phyloP scores from a whole-genome alignment of 92 coral and sea anemone genomes.

The Epizoanthus illoricatus region DNA sequence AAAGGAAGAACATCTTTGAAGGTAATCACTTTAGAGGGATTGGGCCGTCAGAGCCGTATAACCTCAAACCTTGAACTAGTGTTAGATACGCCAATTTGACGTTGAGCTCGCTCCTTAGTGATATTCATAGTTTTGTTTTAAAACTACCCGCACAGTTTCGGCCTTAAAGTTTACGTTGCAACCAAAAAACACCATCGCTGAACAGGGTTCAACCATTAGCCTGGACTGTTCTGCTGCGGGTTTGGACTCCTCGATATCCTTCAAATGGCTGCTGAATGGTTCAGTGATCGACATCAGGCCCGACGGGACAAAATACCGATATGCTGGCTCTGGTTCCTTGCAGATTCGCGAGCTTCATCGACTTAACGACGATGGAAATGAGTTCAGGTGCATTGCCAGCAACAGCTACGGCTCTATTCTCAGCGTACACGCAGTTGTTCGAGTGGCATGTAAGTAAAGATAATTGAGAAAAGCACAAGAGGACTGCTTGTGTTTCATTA shows the following conservation, averaged over 20 bases:
- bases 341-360: conserved; percentile 26
- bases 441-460: conserved; percentile 67
- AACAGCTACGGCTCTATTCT: conserved; percentile 56
- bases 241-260: conserved; percentile 18
- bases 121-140: too few relatives aligned
- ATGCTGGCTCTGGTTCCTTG: conserved; percentile 2
- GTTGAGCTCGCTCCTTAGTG: too few relatives aligned
- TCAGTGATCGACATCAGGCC: conserved; percentile 6
- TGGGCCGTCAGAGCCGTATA: too few relatives aligned
- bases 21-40: too few relatives aligned
- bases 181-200: conserved; percentile 39
- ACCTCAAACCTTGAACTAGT: too few relatives aligned
- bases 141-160: neutral
- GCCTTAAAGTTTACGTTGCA: conserved; percentile 29
- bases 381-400: conserved; percentile 59
- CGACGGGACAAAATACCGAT: conserved; percentile 2
- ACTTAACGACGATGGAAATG: conserved; percentile 39
- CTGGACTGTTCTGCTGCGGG: conserved; percentile 53
- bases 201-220: conserved; percentile 34
- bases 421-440: conserved; percentile 52
- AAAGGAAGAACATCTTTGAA: too few relatives aligned
- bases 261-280: conserved; percentile 58
- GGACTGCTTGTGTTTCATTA: neutral
- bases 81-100: too few relatives aligned
- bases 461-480: neutral